A percentile compares a stretch with the other conserved stretches of the same genome.
Evolutionary conservation across 1,140 invertebrate species (phyloP).

Genomic region (Aethina tumida): DNA sequence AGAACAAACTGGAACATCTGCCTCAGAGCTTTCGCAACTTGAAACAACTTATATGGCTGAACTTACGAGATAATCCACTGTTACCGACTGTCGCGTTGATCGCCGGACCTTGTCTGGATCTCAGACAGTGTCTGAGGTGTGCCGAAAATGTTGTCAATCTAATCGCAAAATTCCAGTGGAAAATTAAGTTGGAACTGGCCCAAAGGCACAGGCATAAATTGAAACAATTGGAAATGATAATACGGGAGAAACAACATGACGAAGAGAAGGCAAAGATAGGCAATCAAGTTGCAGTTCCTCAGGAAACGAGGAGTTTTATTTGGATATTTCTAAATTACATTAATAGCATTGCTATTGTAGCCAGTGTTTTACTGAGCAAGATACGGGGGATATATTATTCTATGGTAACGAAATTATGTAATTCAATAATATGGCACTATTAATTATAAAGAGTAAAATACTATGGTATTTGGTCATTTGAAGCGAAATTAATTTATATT

Average conservation of each 20-base stretch:
- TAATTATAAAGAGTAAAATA: too few relatives aligned
- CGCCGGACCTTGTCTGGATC: constrained; percentile 50
- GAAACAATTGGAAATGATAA: constrained; percentile 27
- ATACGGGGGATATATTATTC: too few relatives aligned
- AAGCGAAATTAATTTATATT: too few relatives aligned
- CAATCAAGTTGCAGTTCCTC: too few relatives aligned
- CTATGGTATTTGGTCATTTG: too few relatives aligned
- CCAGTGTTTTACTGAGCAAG: too few relatives aligned
- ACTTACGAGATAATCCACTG: constrained; percentile 74
- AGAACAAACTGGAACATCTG: constrained; percentile 54
- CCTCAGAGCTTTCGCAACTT: constrained; percentile 63
- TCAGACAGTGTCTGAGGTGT: constrained; percentile 49
- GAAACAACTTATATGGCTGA: constrained; percentile 63
- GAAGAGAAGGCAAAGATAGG: too few relatives aligned
- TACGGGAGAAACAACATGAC: constrained; percentile 24
- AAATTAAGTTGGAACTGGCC: constrained; percentile 39
- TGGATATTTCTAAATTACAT: too few relatives aligned
- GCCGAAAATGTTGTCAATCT: constrained; percentile 48
- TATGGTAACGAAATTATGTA: too few relatives aligned
- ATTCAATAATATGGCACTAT: too few relatives aligned
- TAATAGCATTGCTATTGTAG: too few relatives aligned
- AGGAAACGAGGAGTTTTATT: too few relatives aligned
- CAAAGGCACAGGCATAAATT: constrained; percentile 33
- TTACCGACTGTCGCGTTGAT: constrained; percentile 53
- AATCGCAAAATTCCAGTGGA: constrained; percentile 35